phyloP scores from a whole-genome alignment of 2,797 vertebrate genomes.

The Myripristis murdjan region DNA sequence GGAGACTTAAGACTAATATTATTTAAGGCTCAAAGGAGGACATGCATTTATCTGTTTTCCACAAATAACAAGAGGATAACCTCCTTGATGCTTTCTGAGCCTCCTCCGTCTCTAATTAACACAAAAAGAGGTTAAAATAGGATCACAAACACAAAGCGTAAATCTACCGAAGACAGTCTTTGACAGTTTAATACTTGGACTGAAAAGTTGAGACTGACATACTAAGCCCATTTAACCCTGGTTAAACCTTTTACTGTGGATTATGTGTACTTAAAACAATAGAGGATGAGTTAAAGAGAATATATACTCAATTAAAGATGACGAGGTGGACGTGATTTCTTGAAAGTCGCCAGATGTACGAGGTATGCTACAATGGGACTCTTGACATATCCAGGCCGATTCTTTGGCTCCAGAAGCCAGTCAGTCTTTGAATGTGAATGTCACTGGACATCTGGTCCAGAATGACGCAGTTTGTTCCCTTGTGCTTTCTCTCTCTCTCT shows the following conservation, averaged over 20 bases:
- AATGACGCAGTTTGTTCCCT: constrained; percentile 4
- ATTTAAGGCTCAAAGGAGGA: background rate
- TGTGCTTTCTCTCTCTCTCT: background rate
- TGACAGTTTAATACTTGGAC: constrained; percentile 36
- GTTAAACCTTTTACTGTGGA: constrained; percentile 23
- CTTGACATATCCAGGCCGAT: background rate
- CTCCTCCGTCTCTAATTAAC: constrained; percentile 26
- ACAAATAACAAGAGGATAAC: constrained; percentile 5
- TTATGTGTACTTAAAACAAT: constrained; percentile 7
- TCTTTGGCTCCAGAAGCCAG: constrained; percentile 10
- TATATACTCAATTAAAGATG: background rate
- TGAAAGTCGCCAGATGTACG: background rate
- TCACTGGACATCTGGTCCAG: constrained; percentile 21
- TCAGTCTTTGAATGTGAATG: background rate
- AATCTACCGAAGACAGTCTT: constrained; percentile 29
- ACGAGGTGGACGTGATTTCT: background rate
- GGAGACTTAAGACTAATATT: background rate
- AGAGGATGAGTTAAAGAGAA: constrained; percentile 1
- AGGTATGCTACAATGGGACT: background rate
- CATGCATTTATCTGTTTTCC: background rate
- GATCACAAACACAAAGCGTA: constrained; percentile 36
- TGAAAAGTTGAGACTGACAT: constrained; percentile 36
- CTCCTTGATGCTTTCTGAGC: constrained; percentile 14
- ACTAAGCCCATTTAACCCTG: constrained; percentile 32
- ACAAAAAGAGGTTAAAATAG: constrained; percentile 7